These are phyloP conservation scores for Bombus ignitus DNA, from an alignment of 1,140 invertebrate species.

Conservation along the genomic window DNA sequence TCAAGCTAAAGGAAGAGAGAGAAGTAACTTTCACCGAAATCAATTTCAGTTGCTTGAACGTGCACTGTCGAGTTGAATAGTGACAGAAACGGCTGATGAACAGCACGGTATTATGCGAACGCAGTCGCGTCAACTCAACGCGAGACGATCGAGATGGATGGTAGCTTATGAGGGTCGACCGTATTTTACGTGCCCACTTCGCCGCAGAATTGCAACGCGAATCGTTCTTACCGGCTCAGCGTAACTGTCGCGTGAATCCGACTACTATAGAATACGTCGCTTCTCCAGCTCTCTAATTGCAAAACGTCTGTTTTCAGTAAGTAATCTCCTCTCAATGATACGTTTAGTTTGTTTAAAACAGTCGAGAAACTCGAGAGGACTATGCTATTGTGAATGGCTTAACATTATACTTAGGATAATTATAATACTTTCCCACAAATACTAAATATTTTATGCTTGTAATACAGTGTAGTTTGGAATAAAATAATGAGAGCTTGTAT, in stretches of 20 bases:
- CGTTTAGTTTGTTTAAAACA: background rate
- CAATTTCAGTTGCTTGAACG: constrained; percentile 19
- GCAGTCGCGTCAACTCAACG: constrained; percentile 35
- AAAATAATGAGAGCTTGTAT: too few relatives aligned
- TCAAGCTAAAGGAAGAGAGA: background rate
- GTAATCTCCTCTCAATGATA: background rate
- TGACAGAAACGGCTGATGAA: constrained; percentile 24
- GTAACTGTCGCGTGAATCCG: background rate
- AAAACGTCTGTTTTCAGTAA: background rate
- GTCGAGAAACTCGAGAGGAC: background rate
- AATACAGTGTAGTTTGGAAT: too few relatives aligned
- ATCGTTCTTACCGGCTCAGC: background rate
- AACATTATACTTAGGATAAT: background rate
- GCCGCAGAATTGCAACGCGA: background rate
- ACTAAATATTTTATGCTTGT: too few relatives aligned
- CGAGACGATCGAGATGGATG: constrained; percentile 44
- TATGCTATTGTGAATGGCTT: background rate
- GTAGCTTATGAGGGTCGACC: constrained; percentile 52
- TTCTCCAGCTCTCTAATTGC: background rate
- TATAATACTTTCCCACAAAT: too few relatives aligned
- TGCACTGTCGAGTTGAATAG: constrained; percentile 8
- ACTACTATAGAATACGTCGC: background rate
- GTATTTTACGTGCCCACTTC: constrained; percentile 41
- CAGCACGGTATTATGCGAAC: constrained; percentile 31
- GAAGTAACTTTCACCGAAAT: background rate